A percentile compares a stretch with the other conserved stretches of the same genome.
These are phyloP conservation scores for Microplitis demolitor DNA, from an alignment of 1,140 invertebrate genomes.

Conservation along the genomic window DNA sequence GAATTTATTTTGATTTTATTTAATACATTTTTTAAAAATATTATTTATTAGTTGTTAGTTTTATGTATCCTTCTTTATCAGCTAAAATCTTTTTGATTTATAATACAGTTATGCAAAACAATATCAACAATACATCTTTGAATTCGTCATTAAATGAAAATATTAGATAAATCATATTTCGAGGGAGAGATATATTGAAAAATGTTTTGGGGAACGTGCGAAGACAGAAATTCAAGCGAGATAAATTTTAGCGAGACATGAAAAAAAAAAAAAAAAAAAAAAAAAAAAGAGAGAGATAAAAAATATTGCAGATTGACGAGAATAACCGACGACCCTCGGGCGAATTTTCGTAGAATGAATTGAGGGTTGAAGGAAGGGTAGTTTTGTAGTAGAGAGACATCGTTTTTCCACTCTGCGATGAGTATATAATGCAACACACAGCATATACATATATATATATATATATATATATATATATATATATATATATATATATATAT, in stretches of 20 bases:
- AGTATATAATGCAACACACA: neutral
- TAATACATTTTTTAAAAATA: no score
- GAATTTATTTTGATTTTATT: no score
- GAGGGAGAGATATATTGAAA: neutral
- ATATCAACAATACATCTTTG: neutral
- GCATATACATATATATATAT: neutral
- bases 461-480: neutral
- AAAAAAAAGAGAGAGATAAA: neutral
- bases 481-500: neutral
- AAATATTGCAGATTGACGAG: conserved; percentile 23
- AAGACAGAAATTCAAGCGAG: neutral
- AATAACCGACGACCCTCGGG: conserved; percentile 8
- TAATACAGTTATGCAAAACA: neutral
- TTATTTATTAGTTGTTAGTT: neutral
- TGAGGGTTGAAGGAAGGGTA: neutral
- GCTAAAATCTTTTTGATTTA: no score
- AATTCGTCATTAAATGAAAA: neutral
- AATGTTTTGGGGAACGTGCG: neutral
- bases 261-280: no score
- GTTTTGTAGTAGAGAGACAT: conserved; percentile 20
- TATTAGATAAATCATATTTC: neutral
- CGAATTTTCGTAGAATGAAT: conserved; percentile 13
- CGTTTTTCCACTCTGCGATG: conserved; percentile 27
- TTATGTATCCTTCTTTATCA: neutral
- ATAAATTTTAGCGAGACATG: neutral